Base-by-base conservation (phyloP, 2,113 vertebrate genomes). In the Muntiacus reevesi region DNA sequence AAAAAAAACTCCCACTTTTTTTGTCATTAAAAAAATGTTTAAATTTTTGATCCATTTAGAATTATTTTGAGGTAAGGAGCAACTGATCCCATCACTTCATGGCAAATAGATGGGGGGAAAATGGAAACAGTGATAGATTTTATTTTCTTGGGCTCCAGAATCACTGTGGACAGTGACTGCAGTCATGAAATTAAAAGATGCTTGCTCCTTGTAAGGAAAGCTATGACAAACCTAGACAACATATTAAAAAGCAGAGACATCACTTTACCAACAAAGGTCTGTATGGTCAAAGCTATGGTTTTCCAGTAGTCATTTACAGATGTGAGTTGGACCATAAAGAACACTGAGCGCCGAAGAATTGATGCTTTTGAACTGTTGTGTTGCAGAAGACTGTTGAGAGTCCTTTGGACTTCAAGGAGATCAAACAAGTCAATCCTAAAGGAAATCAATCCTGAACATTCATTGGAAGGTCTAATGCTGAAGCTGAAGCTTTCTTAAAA, bases 31-130 rank as follows among this genome's bases (percentile, higher is more conserved):
- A 33, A 97, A 52, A 36, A 89, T 33, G 47, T 74, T 92, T 96
- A 78, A 88, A 71, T 97, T 3, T 89, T 91, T 91, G 28, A 91
- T 91, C 8, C 9, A 94, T 67, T 62, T 86, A 82, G 79, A 93
- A 82, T 59, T 91, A 89, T 96, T 92, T 60, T 95, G 33, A 81
- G 23, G 40, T 74, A 67, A 67, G 17, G 33, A 67, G 17, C 17
- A 67, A 67, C 64, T 0, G 8, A 17, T 36, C 33, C 33, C 64
- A 67, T 67, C n/a, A 67, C 33, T 67, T 67, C 64, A 67, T 67
- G 64, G 17, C 64, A 67, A 67, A 67, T 67, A 67, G 17, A 36
- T 67, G 64, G 33, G 64, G 64, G 33, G 11, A 19, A 71, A 36
- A 40, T 36, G 67, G n/a, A 71, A 71, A 40, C 67, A 71, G n/a